These are phyloP conservation scores for Epirrita christyi DNA, from an alignment of 2,888 invertebrate genomes.

Conservation along the genomic window DNA sequence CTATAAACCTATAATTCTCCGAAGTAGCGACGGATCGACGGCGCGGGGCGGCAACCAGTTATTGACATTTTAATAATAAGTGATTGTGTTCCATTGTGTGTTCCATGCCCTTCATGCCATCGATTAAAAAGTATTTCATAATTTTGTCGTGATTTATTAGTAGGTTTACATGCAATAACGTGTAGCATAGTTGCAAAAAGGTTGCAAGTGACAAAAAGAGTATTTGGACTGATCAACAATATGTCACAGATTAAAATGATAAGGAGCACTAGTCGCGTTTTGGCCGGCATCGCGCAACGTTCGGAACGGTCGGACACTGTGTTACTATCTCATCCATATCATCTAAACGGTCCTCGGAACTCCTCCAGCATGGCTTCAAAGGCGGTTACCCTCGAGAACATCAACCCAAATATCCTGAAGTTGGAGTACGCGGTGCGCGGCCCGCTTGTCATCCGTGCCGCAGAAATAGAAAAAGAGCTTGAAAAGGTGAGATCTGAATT, in stretches of 20 bases:
- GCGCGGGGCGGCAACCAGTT: constrained; percentile 38
- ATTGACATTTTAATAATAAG: constrained; percentile 4
- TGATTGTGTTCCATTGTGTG: constrained; percentile 11
- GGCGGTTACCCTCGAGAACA: constrained; percentile 86
- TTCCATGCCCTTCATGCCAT: constrained; percentile 9
- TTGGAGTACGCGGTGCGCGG: constrained; percentile 99
- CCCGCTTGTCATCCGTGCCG: constrained; percentile 96
- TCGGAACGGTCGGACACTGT: constrained; percentile 43
- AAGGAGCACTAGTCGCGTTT: constrained; percentile 64
- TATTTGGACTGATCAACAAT: constrained; percentile 63
- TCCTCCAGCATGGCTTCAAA: constrained; percentile 61
- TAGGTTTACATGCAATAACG: constrained; percentile 21
- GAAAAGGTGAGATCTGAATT: constrained; percentile 84
- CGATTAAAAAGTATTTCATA: constrained; percentile 9
- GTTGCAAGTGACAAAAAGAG: constrained; percentile 45
- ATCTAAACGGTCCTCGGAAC: constrained; percentile 26
- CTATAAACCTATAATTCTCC: no score
- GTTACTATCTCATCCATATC: constrained; percentile 27
- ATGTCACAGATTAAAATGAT: constrained; percentile 72
- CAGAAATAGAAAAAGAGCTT: constrained; percentile 96
- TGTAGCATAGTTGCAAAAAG: constrained; percentile 19
- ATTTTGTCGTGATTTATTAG: constrained; percentile 21
- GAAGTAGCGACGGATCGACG: no score
- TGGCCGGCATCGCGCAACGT: constrained; percentile 48
- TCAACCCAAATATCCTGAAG: constrained; percentile 94